Percentiles rank a stretch among this genome's conserved stretches.
phyloP scores from a whole-genome alignment of 2,797 vertebrate genomes.

The Sternarchorhynchus goeldii region DNA sequence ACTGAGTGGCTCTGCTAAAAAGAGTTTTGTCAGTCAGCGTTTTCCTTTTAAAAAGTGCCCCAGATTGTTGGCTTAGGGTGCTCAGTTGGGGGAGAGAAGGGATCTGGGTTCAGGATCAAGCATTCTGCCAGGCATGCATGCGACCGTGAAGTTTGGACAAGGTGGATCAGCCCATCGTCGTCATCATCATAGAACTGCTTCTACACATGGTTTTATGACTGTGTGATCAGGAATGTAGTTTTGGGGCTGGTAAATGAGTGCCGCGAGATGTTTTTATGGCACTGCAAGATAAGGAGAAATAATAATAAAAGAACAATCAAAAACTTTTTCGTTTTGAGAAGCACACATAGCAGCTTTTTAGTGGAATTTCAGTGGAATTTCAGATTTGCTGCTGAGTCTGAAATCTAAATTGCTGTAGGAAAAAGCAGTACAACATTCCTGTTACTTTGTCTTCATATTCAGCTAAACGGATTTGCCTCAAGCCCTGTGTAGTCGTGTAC shows the following conservation, averaged over 20 bases:
- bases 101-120: conserved; percentile 78
- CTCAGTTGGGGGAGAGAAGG: conserved; percentile 70
- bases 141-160: conserved; percentile 57
- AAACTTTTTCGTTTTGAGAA: too few species aligned
- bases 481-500: conserved; percentile 17
- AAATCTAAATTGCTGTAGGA: not conserved
- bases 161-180: not conserved
- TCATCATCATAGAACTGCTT: not conserved
- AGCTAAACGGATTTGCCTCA: not conserved
- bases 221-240: not conserved
- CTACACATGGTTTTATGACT: not conserved
- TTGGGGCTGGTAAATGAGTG: not conserved
- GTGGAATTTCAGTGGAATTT: not conserved
- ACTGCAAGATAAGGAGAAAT: not conserved
- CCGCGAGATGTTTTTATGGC: too few species aligned
- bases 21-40: conserved; percentile 78
- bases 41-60: conserved; percentile 76
- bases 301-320: not conserved
- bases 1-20: conserved; percentile 69
- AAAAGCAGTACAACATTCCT: not conserved
- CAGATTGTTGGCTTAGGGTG: conserved; percentile 78
- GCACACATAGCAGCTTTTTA: too few species aligned
- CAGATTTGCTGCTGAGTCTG: not conserved
- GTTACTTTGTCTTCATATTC: not conserved
- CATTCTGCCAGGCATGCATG: conserved; percentile 64